Evolutionary conservation across 2,797 vertebrate species (phyloP), one percentile per base, ranked within the genome.

Genomic region (Smutsia gigantea): DNA sequence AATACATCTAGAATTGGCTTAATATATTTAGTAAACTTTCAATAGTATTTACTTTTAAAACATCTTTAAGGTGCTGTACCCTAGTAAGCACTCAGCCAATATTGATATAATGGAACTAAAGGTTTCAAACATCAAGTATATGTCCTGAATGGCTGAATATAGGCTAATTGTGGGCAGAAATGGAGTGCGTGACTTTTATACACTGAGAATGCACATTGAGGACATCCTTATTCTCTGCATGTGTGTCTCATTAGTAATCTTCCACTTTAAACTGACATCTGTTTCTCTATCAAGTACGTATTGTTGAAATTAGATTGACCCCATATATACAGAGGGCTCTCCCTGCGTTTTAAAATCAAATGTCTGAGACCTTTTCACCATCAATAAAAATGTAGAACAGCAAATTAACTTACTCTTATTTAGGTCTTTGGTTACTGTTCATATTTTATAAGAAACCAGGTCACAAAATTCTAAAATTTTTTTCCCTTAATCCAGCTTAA

Each of bases 401-500:
- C 84, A 95, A 63, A 79, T 85, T 93, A 92, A 85, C 34, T 39
- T 91, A 57, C 37, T 79, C 11, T 17, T 79, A 37, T 39, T 87
- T 92, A 87, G 84, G 39, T 85, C 37, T 84, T 86, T 91, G n/a
- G 39, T 87, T 94, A 71, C 57, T 93, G 13, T 95, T 92, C 85
- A 71, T 78, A 61, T 94, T 94, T 96, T 90, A 4, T 93, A 71
- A 95, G 87, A 92, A 64, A 31, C 34, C 57, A 74, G 66, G 61
- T 94, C 53, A 89, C 42, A 61, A 88, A 93, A 93, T 95, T 89
- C 71, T 92, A 83, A 87, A 87, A 55, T 86, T 0, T 0, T 90
- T 97, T 95, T 87, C 68, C 91, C 78, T 91, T 93, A 96, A 94
- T 96, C n/a, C 51, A 92, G 4, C 29, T 89, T 95, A 92, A 93